phyloP scores from a whole-genome alignment of 1,140 invertebrate species.

The Lethrus apterus region DNA sequence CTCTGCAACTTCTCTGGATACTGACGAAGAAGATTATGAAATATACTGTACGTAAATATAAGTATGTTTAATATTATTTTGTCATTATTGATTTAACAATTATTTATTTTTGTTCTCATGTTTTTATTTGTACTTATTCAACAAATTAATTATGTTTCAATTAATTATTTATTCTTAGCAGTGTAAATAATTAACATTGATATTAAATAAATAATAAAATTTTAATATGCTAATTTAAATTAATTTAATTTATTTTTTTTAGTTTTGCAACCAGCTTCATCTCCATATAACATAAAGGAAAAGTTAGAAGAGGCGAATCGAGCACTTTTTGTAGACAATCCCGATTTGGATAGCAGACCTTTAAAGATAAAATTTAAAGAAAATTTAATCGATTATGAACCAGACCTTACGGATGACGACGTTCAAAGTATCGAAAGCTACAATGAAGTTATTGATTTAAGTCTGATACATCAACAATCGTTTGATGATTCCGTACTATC shows the following conservation, averaged over 20 bases:
- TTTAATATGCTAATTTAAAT: neutral
- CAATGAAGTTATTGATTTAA: conserved; percentile 20
- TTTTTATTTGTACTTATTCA: no score
- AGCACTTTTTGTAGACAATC: conserved; percentile 28
- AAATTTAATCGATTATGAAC: conserved; percentile 36
- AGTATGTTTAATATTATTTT: no score
- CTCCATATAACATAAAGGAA: conserved; percentile 37
- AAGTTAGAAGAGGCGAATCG: conserved; percentile 37
- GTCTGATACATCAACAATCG: conserved; percentile 15
- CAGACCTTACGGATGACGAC: conserved; percentile 39
- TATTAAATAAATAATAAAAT: conserved; percentile 4
- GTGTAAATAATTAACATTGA: neutral
- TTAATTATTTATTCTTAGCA: neutral
- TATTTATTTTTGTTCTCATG: no score
- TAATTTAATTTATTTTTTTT: conserved; percentile 15
- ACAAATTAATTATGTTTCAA: neutral
- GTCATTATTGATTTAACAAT: no score
- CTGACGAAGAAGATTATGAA: conserved; percentile 18
- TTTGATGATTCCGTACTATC: neutral
- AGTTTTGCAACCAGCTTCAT: conserved; percentile 38
- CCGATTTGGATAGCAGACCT: conserved; percentile 18
- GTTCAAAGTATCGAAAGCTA: conserved; percentile 39
- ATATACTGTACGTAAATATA: conserved; percentile 18
- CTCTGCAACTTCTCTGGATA: neutral
- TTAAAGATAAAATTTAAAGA: conserved; percentile 36